phyloP scores from a whole-genome alignment of 2,888 invertebrate genomes.

The Hedychridium roseum region DNA sequence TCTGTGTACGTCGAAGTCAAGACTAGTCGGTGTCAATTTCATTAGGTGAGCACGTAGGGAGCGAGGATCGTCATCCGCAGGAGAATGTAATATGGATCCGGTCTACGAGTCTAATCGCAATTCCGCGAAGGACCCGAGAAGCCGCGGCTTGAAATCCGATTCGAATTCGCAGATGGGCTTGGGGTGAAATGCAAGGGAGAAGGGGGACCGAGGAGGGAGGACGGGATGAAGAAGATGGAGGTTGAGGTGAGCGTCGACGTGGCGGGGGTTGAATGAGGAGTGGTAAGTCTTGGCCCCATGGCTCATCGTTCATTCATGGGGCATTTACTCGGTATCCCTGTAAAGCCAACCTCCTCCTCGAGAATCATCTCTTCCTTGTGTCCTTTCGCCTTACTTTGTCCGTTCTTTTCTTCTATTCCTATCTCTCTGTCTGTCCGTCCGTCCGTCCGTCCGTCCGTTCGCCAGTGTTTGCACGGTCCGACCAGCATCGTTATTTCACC shows the following conservation, averaged over 20 bases:
- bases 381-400: too few relatives aligned
- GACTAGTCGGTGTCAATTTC: constrained; percentile 27
- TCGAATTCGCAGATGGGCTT: constrained; percentile 44
- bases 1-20: too few relatives aligned
- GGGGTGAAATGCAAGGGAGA: constrained; percentile 1
- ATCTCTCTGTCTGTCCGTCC: constrained; percentile 14
- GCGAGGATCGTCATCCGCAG: constrained; percentile 17
- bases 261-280: constrained; percentile 17
- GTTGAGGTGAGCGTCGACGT: constrained; percentile 19
- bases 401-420: constrained; percentile 17
- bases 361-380: too few relatives aligned
- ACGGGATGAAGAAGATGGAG: constrained; percentile 7
- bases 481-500: constrained; percentile 6
- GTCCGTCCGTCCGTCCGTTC: too few relatives aligned
- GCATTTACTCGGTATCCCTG: constrained; percentile 61
- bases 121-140: constrained; percentile 37
- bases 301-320: constrained; percentile 64
- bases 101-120: constrained; percentile 45
- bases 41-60: constrained; percentile 10
- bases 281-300: constrained; percentile 41
- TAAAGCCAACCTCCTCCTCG: constrained; percentile 51
- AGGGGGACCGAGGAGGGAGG: constrained; percentile 16
- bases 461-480: too few relatives aligned
- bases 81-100: constrained; percentile 48
- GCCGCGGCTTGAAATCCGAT: constrained; percentile 51